These are phyloP conservation scores for Jaculus jaculus DNA, from an alignment of 2,113 vertebrate genomes.

Conservation along the genomic window DNA sequence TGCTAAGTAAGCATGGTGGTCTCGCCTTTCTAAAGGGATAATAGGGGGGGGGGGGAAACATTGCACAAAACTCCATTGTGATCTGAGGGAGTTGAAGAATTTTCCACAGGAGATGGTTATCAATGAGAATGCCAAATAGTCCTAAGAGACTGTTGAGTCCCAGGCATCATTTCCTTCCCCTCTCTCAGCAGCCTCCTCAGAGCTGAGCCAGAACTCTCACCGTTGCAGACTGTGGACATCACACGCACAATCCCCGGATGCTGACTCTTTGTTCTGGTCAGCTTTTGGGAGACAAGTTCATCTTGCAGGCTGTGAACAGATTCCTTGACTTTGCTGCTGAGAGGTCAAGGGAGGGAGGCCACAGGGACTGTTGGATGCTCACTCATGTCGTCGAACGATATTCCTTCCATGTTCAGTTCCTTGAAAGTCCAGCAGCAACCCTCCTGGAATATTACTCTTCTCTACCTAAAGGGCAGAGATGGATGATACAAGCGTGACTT, in stretches of 20 bases:
- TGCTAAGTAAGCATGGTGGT: not conserved
- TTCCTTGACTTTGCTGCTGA: not conserved
- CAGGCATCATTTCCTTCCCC: not conserved
- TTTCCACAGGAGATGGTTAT: not conserved
- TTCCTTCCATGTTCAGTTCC: not conserved
- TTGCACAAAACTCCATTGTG: not conserved
- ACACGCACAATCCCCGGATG: not conserved
- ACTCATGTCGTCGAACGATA: not conserved
- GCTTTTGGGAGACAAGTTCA: not conserved
- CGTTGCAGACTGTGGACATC: not conserved
- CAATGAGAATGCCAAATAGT: no score
- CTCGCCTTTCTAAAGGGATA: not conserved
- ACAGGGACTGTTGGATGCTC: accelerated
- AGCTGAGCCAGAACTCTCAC: not conserved
- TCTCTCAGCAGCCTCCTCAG: not conserved
- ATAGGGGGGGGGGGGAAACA: not conserved
- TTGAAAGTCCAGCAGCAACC: not conserved
- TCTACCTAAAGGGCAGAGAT: not conserved
- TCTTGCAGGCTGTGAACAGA: not conserved
- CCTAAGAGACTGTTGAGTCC: not conserved
- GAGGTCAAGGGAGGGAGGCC: accelerated
- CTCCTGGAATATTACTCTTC: not conserved
- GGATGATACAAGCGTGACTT: not conserved
- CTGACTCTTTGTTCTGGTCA: not conserved
- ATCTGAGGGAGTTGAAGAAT: not conserved